A percentile compares a stretch with the other conserved stretches of the same genome.
Conservation (phyloP, 2,113 vertebrate species). For the Syngnathus floridae region DNA sequence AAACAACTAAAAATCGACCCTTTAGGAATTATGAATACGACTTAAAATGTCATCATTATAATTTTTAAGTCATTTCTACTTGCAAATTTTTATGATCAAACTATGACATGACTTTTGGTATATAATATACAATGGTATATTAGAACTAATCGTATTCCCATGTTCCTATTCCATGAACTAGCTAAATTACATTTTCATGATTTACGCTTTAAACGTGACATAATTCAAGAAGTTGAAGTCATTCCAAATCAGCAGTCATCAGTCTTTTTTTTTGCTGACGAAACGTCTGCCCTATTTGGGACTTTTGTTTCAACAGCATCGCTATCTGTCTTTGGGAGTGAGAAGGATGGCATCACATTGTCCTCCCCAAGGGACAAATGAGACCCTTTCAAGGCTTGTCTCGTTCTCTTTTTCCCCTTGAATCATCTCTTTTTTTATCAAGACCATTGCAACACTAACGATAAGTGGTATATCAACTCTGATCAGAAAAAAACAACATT, state of each 20-base stretch:
- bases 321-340: conserved; percentile 18
- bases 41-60: no score
- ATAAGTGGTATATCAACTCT: not conserved
- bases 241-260: not conserved
- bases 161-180: not conserved
- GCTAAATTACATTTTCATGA: not conserved
- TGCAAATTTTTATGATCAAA: no score
- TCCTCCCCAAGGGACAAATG: conserved; percentile 27
- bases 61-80: no score
- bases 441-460: conserved; percentile 35
- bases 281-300: conserved; percentile 6
- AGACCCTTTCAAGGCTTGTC: conserved; percentile 44
- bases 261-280: conserved; percentile 5
- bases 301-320: conserved; percentile 11
- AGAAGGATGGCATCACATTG: conserved; percentile 41
- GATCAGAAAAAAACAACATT: not conserved
- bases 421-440: not conserved
- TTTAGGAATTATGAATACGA: no score
- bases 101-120: no score
- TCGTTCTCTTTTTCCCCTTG: conserved; percentile 20
- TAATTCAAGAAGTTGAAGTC: not conserved
- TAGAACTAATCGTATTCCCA: not conserved
- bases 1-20: no score
- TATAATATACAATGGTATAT: not conserved
- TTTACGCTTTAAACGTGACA: not conserved